Base-by-base conservation (phyloP, 2,888 invertebrate genomes). In the Linnaemya vulpina region DNA sequence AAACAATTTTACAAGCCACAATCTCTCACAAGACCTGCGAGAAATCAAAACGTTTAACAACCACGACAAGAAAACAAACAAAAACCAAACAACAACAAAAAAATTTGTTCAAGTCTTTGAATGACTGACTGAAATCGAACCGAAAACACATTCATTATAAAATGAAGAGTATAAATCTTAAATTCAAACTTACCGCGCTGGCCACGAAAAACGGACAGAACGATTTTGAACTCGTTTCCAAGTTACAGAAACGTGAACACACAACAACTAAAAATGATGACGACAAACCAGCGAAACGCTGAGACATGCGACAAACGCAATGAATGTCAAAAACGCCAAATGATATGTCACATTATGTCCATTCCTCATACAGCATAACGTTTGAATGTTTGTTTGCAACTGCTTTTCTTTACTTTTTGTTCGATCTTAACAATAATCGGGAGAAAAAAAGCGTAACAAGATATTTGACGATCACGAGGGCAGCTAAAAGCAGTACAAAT, bases 301-400 rank as follows among this genome's bases (percentile, higher is more conserved):
- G 87, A 90, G 90, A 90, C 90, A 90, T 89, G 90, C 90, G 90
- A 90, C 90, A 90, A 90, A 90, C 89, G 89, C 87, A 84, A 84
- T 84, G 84, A 86, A 83, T 86, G 86, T 86, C 86, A 86, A 68
- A 83, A 83, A 83, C 79, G 83, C 86, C 86, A 86, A 86, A 83
- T 83, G 83, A 86, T 80, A 86, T 86, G 86, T 86, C 86, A 86
- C 83, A 86, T 86, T 86, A 86, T 82, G 85, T 85, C 85, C 82
- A 75, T 79, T 82, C 62, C 49, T 62, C 63, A 35, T 63, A 65
- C 65, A 53, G 75, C 75, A 78, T 67, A 71, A 85, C 70, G 77
- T 70, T 85, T 70, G 40, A 78, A 80, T 55, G 51, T 80, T 67
- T 67, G 58, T 74, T 74, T 74, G 58, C 11, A 55, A 9, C 20